Base-by-base conservation (phyloP, 2,797 vertebrate genomes). In the Taenioides sp. region DNA sequence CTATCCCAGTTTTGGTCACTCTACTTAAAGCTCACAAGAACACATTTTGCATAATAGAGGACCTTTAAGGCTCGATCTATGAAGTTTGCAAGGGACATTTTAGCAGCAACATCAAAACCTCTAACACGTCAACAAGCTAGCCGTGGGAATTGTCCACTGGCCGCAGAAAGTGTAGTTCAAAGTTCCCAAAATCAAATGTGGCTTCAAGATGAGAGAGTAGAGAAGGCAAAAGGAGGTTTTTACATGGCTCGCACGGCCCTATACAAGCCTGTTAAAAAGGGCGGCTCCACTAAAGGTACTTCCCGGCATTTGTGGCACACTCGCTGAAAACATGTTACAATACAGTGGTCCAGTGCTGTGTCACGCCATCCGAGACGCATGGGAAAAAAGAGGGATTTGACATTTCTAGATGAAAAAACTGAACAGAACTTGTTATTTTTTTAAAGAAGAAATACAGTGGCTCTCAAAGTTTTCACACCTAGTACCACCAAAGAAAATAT, bases 211-310 rank as follows among this genome's bases (percentile, higher is more conserved):
- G 86, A 82, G 63, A 69, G 65, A 50, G 55, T 49, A 20, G 52
- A 22, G 81, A 72, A 74, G 66, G 49, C 67, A 68, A 62, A 20
- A 49, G 92, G 91, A 91, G 94, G 94, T 9, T 77, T 96, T 96
- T 83, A 94, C 76, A 70, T 74, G 84, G 82, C 61, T 77, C 77
- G 31, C 71, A 70, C 52, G 74, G 73, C 63, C 40, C 59, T 65
- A 87, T 82, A 82, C 74, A 71, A 63, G 70, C 40, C 72, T 47
- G 76, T 84, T 76, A 81, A 77, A 67, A 17, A 43, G 70, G 72
- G 70, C 52, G 77, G 80, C 72, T 75, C 74, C 57, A 4, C 79
- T 37, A 77, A 52, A 77, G 70, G 71, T 74, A 66, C 77, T 73
- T 68, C 70, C 71, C 68, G 31, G 65, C 68, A 50, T 71, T 65